Evolutionary conservation across 1,140 invertebrate genomes (phyloP).

Genomic region (Pogonus chalceus): DNA sequence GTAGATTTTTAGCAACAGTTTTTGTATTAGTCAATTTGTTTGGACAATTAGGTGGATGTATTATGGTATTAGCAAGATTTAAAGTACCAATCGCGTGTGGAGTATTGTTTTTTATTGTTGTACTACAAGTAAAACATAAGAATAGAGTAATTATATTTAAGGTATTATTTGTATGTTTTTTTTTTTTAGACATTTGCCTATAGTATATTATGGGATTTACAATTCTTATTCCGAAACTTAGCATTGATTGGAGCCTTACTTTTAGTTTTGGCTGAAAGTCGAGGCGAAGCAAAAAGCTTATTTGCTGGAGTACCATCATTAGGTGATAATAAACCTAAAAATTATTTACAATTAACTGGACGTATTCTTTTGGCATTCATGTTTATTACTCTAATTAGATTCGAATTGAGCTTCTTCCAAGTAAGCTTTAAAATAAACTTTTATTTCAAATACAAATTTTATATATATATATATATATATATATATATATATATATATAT

Average conservation of each 20-base stretch:
- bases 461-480: too few relatives aligned
- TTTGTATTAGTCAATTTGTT: constrained; percentile 90
- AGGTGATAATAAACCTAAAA: constrained; percentile 96
- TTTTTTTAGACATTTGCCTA: constrained; percentile 86
- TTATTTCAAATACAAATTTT: too few relatives aligned
- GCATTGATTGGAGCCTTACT: constrained; percentile 92
- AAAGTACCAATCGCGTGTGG: constrained; percentile 93
- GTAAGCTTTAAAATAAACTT: constrained; percentile 41
- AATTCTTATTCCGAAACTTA: constrained; percentile 91
- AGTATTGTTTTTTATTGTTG: constrained; percentile 90
- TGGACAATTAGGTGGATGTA: constrained; percentile 90
- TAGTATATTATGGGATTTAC: constrained; percentile 96
- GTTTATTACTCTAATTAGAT: constrained; percentile 93
- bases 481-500: too few relatives aligned
- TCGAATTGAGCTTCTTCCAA: constrained; percentile 85
- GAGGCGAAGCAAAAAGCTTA: constrained; percentile 81
- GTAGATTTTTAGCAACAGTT: constrained; percentile 81
- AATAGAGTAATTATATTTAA: neutral
- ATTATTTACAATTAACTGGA: constrained; percentile 91
- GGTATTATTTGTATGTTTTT: constrained; percentile 11
- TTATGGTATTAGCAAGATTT: constrained; percentile 88
- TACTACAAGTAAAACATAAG: constrained; percentile 79
- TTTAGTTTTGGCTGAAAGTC: constrained; percentile 87
- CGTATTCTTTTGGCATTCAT: constrained; percentile 94
- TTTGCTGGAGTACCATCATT: constrained; percentile 97